Conservation (phyloP, 2,113 vertebrate species). For the Urocolius indicus region DNA sequence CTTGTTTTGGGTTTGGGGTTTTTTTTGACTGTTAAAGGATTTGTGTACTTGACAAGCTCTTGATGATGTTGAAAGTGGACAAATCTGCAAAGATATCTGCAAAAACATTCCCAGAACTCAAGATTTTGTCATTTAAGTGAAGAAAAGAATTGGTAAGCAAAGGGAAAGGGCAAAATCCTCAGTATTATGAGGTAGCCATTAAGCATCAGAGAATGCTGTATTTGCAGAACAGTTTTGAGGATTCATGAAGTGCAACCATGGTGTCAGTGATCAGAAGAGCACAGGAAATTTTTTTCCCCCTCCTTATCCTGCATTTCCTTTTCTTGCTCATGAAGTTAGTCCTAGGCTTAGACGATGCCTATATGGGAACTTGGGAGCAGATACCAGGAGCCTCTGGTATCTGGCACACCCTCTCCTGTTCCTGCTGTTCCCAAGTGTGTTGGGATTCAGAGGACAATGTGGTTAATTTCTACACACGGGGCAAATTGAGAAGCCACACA, state of each 20-base stretch:
- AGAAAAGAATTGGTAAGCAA: constrained; percentile 38
- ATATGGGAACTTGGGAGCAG: rapidly evolving
- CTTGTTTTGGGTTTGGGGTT: background rate
- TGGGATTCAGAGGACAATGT: background rate
- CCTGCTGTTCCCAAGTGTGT: background rate
- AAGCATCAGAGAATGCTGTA: background rate
- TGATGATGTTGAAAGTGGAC: background rate
- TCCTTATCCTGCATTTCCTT: background rate
- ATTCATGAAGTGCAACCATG: background rate
- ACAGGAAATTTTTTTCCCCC: background rate
- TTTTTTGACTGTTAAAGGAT: constrained; percentile 37
- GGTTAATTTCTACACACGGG: background rate
- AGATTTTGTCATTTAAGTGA: constrained; percentile 17
- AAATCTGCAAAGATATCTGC: background rate
- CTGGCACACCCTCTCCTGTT: background rate
- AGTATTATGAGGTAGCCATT: background rate
- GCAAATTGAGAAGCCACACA: background rate
- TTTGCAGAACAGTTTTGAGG: background rate
- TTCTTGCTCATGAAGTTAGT: background rate
- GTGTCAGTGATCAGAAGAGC: background rate
- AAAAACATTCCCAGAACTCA: background rate
- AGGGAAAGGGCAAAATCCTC: background rate
- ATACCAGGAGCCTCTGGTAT: background rate
- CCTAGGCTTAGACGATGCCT: background rate
- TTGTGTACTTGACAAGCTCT: background rate